Evolutionary conservation across 2,113 vertebrate species (phyloP).

Genomic region (Tetrao urogallus): DNA sequence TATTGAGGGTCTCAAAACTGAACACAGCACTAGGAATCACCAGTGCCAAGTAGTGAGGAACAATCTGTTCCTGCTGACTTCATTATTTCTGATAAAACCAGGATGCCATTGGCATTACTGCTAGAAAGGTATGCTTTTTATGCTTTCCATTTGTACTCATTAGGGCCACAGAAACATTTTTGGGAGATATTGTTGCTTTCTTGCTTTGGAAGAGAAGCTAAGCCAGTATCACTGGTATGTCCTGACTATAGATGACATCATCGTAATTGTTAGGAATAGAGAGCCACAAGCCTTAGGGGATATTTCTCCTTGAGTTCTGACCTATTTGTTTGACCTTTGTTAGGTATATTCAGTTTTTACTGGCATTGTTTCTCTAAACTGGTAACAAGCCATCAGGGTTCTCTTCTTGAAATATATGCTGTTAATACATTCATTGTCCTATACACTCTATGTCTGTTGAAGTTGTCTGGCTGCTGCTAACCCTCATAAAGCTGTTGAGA

Average conservation of each 20-base stretch:
- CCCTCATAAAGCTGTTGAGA: neutral
- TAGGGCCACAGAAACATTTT: neutral
- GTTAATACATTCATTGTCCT: neutral
- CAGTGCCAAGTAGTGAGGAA: too few species aligned
- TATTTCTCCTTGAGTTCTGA: neutral
- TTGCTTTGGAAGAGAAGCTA: neutral
- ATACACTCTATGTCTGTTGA: neutral
- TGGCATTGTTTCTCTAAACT: accelerated
- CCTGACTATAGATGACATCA: accelerated
- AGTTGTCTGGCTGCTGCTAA: neutral
- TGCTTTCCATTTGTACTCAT: neutral
- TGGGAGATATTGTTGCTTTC: neutral
- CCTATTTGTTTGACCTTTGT: neutral
- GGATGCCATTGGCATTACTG: too few species aligned
- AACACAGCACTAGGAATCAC: too few species aligned
- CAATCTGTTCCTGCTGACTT: too few species aligned
- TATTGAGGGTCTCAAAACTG: too few species aligned
- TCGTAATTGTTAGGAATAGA: neutral
- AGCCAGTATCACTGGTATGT: neutral
- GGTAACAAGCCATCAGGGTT: neutral
- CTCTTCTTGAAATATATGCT: neutral
- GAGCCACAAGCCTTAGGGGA: neutral
- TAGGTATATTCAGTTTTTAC: neutral
- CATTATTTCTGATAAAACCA: too few species aligned
- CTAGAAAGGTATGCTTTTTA: neutral